Base-by-base conservation (phyloP, 1,140 invertebrate genomes). In the Diplogasteroides magnus region DNA sequence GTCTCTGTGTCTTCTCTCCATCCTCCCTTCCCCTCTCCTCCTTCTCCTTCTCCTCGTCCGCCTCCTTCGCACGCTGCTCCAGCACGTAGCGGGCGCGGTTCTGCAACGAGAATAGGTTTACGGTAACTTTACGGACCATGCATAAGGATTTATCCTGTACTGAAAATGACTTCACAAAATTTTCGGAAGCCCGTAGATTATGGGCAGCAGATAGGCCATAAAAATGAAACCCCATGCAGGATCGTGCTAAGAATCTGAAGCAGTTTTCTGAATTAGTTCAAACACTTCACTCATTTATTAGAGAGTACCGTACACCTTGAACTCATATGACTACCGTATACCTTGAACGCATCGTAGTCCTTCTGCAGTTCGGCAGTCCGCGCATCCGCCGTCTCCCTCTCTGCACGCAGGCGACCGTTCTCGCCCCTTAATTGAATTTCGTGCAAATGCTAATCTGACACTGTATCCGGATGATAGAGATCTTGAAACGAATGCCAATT, bases 291-390 rank as follows among this genome's bases (percentile, higher is more conserved):
- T n/a, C n/a, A n/a, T n/a, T n/a, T n/a, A n/a, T n/a, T n/a, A n/a
- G n/a, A n/a, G n/a, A n/a, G n/a, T n/a, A n/a, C n/a, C n/a, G n/a
- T n/a, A n/a, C n/a, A n/a, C n/a, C n/a, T n/a, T n/a, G n/a, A n/a
- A n/a, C n/a, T n/a, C n/a, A n/a, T n/a, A n/a, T n/a, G n/a, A n/a
- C n/a, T n/a, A n/a, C n/a, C n/a, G n/a, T n/a, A 25, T 58, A 71
- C 67, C 64, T 71, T 75, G 60, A 75, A 74, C 15, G 31, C 29
- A 26, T 71, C 73, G 62, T 65, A 70, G 23, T 75, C 67, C 60
- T 55, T 73, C 15, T 29, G 26, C 29, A 75, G n/a, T 37, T 75
- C 67, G 15, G 26, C 73, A 26, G n/a, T 58, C 31, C 37, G 69
- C n/a, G 25, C 27, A 26, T 72, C 60, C 2, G 23, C 56, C 23